A percentile compares a stretch with the other conserved stretches of the same genome.
Evolutionary conservation across 2,888 invertebrate species (phyloP).

Genomic region (Griposia aprilina): DNA sequence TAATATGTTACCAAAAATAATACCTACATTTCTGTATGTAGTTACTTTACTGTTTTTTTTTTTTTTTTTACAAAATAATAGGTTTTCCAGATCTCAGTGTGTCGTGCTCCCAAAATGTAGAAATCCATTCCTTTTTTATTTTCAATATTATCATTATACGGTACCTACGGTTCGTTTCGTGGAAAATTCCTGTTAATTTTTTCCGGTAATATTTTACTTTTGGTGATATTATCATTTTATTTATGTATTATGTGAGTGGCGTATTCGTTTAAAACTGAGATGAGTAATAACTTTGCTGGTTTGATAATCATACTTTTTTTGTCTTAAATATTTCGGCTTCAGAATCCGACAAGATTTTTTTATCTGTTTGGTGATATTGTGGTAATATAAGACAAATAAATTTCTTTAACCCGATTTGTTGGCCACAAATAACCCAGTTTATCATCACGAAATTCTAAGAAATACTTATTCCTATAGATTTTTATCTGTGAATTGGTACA

Average conservation of each 20-base stretch:
- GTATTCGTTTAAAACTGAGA: constrained; percentile 6
- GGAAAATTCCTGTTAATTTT: constrained; percentile 20
- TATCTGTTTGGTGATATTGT: neutral
- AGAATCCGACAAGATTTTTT: neutral
- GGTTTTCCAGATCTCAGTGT: constrained; percentile 12
- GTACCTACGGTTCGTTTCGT: constrained; percentile 36
- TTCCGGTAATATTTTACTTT: constrained; percentile 35
- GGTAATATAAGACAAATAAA: neutral
- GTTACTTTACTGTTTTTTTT: neutral
- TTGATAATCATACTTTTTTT: neutral
- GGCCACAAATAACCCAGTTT: neutral
- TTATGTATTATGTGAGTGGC: constrained; percentile 24
- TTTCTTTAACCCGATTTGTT: neutral
- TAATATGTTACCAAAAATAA: constrained; percentile 23
- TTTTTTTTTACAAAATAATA: neutral
- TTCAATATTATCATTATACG: constrained; percentile 39
- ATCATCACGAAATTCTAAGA: neutral
- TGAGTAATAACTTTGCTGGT: neutral
- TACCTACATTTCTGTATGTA: constrained; percentile 7
- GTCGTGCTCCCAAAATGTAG: constrained; percentile 25
- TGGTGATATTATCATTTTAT: constrained; percentile 47
- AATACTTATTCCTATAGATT: neutral
- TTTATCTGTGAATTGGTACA: neutral
- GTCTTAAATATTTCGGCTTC: neutral
- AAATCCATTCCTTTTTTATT: constrained; percentile 38